Evolutionary conservation across 2,113 vertebrate species (phyloP).

Genomic region (Calidris pugnax): DNA sequence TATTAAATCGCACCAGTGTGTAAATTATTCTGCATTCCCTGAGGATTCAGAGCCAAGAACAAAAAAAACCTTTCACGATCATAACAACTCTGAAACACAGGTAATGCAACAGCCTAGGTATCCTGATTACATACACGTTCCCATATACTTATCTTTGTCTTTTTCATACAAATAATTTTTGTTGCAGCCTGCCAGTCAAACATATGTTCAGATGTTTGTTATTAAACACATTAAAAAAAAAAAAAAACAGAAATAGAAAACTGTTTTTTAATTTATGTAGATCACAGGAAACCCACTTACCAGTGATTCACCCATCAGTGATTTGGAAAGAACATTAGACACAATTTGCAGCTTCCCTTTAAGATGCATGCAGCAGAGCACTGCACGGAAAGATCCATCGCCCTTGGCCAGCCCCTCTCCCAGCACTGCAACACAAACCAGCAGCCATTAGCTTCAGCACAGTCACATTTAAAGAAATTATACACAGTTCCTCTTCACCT

Average conservation of each 20-base stretch:
- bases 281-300: constrained; percentile 76
- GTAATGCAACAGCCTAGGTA: not conserved
- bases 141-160: not conserved
- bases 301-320: constrained; percentile 94
- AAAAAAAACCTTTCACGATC: not conserved
- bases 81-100: not conserved
- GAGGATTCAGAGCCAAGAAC: not conserved
- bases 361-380: constrained; percentile 91
- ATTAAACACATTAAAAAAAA: not conserved
- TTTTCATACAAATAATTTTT: not conserved
- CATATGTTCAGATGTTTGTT: not conserved
- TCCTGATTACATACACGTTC: not conserved
- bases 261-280: not conserved
- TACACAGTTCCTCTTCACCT: not conserved
- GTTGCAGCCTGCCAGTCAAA: not conserved
- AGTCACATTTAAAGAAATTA: not conserved
- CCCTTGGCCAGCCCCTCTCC: constrained; percentile 88
- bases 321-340: constrained; percentile 91
- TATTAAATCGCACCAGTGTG: not conserved
- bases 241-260: not conserved
- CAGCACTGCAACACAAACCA: constrained; percentile 82
- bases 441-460: constrained; percentile 23
- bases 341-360: constrained; percentile 95
- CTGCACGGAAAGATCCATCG: constrained; percentile 87
- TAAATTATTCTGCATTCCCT: not conserved